Evolutionary conservation across 2,113 vertebrate species (phyloP).

Genomic region (Mugil cephalus): DNA sequence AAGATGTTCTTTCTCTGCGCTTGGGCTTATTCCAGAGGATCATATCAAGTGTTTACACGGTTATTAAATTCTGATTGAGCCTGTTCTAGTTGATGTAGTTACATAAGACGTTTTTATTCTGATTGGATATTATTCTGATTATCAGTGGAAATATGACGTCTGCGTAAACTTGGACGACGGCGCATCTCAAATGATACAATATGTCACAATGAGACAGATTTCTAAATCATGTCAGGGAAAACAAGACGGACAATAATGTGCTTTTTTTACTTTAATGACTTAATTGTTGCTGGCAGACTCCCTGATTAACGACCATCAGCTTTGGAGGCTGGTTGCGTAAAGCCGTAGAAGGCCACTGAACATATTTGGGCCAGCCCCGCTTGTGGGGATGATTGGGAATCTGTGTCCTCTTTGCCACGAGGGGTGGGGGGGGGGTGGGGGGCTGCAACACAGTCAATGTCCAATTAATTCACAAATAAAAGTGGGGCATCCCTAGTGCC

Average conservation of each 20-base stretch:
- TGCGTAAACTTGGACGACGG: neutral
- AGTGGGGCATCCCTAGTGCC: conserved; percentile 80
- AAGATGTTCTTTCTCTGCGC: too few relatives aligned
- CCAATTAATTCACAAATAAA: conserved; percentile 86
- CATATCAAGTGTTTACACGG: too few relatives aligned
- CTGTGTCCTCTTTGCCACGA: conserved; percentile 34
- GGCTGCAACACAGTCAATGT: conserved; percentile 68
- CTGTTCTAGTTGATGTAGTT: too few relatives aligned
- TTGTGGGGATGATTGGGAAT: conserved; percentile 49
- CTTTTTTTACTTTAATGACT: conserved; percentile 8
- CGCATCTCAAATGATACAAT: neutral
- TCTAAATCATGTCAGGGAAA: neutral
- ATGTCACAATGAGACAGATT: neutral
- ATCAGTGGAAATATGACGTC: too few relatives aligned
- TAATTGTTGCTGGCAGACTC: conserved; percentile 21
- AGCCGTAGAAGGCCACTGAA: conserved; percentile 14
- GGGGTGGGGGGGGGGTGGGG: neutral
- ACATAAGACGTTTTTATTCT: too few relatives aligned
- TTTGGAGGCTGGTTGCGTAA: conserved; percentile 39
- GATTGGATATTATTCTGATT: too few relatives aligned
- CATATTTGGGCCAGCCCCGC: conserved; percentile 35
- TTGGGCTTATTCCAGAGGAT: too few relatives aligned
- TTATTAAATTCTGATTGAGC: too few relatives aligned
- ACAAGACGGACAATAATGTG: neutral
- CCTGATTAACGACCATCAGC: neutral